Evolutionary conservation across 2,888 invertebrate species (phyloP).

Genomic region (Vandiemenella viatica): DNA sequence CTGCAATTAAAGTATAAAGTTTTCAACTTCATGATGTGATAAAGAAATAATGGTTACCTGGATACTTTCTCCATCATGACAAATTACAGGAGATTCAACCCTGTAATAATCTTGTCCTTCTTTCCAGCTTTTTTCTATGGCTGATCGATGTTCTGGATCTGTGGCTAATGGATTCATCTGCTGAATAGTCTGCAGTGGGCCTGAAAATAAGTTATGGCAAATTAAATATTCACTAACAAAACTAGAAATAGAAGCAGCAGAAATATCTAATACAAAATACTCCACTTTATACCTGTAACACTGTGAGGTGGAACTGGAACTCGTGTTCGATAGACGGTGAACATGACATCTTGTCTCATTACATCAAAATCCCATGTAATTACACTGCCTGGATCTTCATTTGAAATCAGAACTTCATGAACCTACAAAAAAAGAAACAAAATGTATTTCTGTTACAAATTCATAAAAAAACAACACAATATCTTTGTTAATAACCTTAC

Average conservation of each 20-base stretch:
- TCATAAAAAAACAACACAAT: too few species aligned
- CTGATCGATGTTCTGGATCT: conserved; percentile 20
- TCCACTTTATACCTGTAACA: conserved; percentile 10
- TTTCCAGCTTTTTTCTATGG: conserved; percentile 39
- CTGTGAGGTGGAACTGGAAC: conserved; percentile 17
- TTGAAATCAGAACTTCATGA: conserved; percentile 61
- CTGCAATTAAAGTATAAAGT: too few species aligned
- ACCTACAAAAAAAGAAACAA: conserved; percentile 31
- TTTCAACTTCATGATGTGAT: too few species aligned
- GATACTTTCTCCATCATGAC: conserved; percentile 86
- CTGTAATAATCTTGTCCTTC: conserved; percentile 64
- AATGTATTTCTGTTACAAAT: conserved; percentile 5
- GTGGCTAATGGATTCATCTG: conserved; percentile 17
- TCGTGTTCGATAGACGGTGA: conserved; percentile 49
- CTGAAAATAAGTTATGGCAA: not conserved
- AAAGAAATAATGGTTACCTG: conserved; percentile 53
- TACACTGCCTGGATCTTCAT: conserved; percentile 73
- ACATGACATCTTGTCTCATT: conserved; percentile 72
- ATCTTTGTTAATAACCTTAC: too few species aligned
- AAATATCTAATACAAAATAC: too few species aligned
- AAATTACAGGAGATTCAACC: conserved; percentile 67
- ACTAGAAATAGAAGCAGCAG: too few species aligned
- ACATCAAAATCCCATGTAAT: conserved; percentile 96
- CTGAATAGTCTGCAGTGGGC: conserved; percentile 16
- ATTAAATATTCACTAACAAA: too few species aligned